Evolutionary conservation across 2,888 invertebrate species (phyloP), one percentile per base, ranked within the genome.

Genomic region (Galerucella pusilla): DNA sequence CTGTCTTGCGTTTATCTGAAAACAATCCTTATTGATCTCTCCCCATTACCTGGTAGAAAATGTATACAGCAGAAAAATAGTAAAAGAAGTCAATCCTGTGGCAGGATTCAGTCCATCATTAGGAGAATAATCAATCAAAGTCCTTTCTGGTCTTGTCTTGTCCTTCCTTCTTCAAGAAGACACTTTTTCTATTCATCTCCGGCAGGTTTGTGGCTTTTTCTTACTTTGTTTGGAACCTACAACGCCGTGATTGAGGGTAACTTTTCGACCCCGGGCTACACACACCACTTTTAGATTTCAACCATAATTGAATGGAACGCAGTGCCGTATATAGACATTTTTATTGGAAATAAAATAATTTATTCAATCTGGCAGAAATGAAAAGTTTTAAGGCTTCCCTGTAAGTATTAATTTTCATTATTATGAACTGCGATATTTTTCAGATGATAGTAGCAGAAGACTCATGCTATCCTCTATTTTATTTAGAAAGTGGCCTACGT

Each of bases 91-190:
- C 63, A 63, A n/a, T 42, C 35, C 35, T 65, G 67, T 75, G 70
- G 68, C 72, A 77, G 72, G 67, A 70, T 70, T 74, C 74, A 54
- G 75, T 79, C 73, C 71, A 80, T 79, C 80, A 81, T 81, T 80
- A 80, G 78, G 71, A 71, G 52, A 78, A 80, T 79, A 79, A 82
- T 82, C 82, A 82, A 82, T 82, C 82, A 82, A 82, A 80, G 82
- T 81, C 80, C 35, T 67, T 57, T 5, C 63, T 16, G n/a, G 35
- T 63, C 42, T 63, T n/a, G 73, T 65, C 71, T 67, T 74, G 78
- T 79, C 75, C 49, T 64, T 60, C 63, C 70, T 66, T 54, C 60
- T 52, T 73, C 75, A 66, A 66, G 25, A 71, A 73, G 78, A 77
- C 76, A 75, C 68, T 79, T 79, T 78, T 79, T 79, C 78, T 28